Evolutionary conservation across 2,888 invertebrate species (phyloP), one percentile per base, ranked within the genome.

Genomic region (Octodonta nipae): DNA sequence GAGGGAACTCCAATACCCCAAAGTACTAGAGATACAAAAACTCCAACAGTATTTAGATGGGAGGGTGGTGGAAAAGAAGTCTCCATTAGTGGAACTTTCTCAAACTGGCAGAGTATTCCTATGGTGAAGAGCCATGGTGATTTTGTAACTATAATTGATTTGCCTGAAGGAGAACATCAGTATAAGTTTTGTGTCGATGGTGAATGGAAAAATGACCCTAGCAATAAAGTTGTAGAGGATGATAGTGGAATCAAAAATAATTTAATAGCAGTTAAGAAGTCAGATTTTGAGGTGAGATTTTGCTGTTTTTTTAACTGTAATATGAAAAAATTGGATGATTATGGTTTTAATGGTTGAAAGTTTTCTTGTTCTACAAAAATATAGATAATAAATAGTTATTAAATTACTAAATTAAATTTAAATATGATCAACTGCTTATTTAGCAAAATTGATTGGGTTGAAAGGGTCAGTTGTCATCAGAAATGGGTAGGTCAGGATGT

Each of bases 61-160:
- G 91, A 92, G 66, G 92, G 92, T 32, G 92, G 92, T 36, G 93
- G 92, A 14, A 91, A 86, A 62, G 83, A 89, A 63, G 78, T 78
- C n/a, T 75, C 64, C 42, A 81, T 89, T 38, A 85, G 88, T 58
- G 93, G 93, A 31, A 89, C 89, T 26, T 95, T 93, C 61, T 88
- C 89, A 29, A 82, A 85, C 41, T 96, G 96, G 96, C 88, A 89
- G 60, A 78, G 84, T 6, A 77, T 96, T 41, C 93, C 93, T 0
- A 87, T 96, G 83, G 93, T 91, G 1, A 91, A 88, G 59, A 92
- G 86, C 51, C 91, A 93, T 61, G 87, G 87, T 3, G 95, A 98
- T 64, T 98, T 98, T 71, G 92, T 92, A 22, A 93, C 95, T 8
- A 98, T 99, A 49, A 81, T 93, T 42, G 92, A 93, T 63, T 67